phyloP scores from a whole-genome alignment of 2,113 vertebrate species.

The Spea bombifrons region DNA sequence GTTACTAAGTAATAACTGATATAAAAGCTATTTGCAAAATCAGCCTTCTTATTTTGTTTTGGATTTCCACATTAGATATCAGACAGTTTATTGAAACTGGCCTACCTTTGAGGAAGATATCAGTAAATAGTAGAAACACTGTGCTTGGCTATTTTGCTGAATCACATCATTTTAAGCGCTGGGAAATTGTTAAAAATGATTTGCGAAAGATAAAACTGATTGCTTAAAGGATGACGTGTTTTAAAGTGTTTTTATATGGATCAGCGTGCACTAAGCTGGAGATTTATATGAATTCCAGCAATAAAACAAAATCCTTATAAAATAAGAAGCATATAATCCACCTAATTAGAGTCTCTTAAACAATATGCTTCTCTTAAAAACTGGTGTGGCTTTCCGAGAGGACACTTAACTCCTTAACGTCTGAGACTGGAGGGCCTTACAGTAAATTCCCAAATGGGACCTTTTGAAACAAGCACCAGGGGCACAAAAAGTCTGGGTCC shows the following conservation, averaged over 20 bases:
- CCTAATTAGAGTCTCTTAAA: slow-evolving; percentile 35
- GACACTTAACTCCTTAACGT: slow-evolving; percentile 11
- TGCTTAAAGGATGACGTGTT: slow-evolving; percentile 35
- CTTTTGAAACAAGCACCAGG: slow-evolving; percentile 38
- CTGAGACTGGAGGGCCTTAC: background rate
- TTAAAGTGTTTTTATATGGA: slow-evolving; percentile 36
- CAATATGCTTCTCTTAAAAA: slow-evolving; percentile 22
- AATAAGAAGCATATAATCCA: slow-evolving; percentile 34
- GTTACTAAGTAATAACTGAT: too few relatives aligned
- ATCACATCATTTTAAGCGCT: background rate
- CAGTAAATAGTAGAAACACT: background rate
- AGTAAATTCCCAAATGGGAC: background rate
- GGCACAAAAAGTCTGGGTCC: slow-evolving; percentile 27
- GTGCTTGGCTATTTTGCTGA: background rate
- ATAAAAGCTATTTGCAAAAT: too few relatives aligned
- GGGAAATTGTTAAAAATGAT: background rate
- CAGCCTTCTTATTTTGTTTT: too few relatives aligned
- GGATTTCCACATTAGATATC: too few relatives aligned
- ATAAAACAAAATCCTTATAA: slow-evolving; percentile 40
- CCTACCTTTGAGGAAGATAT: background rate
- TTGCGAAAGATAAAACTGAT: slow-evolving; percentile 17
- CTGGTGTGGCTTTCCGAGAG: slow-evolving; percentile 24
- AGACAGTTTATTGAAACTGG: too few relatives aligned
- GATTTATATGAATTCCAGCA: slow-evolving; percentile 43
- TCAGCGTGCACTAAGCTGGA: slow-evolving; percentile 20